Evolutionary conservation across 30 jellyfish, hydroid and myxozoan species (phyloP), one percentile per base, ranked within the genome.

Genomic region (Aurelia sp.): DNA sequence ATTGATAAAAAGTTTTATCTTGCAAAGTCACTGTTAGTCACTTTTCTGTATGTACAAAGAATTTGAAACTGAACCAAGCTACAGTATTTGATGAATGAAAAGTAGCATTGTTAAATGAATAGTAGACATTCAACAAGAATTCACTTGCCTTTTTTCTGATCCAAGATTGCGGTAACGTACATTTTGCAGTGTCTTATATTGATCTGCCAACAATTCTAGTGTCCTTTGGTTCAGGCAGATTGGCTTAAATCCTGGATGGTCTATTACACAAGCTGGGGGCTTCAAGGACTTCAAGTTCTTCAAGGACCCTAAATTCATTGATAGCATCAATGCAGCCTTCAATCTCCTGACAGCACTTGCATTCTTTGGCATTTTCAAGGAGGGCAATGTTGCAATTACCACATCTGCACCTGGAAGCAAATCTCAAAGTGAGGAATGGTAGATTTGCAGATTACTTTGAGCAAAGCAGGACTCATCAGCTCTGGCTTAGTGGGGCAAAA

Each of bases 311-410:
- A 10, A 19, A 35, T 67, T 44, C 59, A 67, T 67, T 52, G 5
- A 67, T 30, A 9, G 79, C 79, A 35, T 21, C 60, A 24, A 67
- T 57, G 41, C 79, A 67, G 24, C 10, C 60, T 57, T 67, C 79
- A 67, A 19, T 67, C 18, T 67, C 59, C 30, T 6, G 40, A 44
- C 79, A 67, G 24, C 79, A 38, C 79, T 67, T 30, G 60, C 79
- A 67, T 67, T 67, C 79, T 67, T 67, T 67, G 79, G 79, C 79
- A 67, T 30, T 67, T 67, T 67, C 79, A 30, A 67, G 59, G 22
- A 67, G 60, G 19, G 57, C 79, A 67, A 19, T 67, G 57, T 38
- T 27, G 30, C 79, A 67, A 16, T 67, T 35, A 67, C 79, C 79
- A 44, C 79, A 67, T 67, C 79, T 67, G 79, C 79, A 67, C 79